These are phyloP conservation scores for Todus mexicanus DNA, from an alignment of 2,797 vertebrate species.

Conservation along the genomic window DNA sequence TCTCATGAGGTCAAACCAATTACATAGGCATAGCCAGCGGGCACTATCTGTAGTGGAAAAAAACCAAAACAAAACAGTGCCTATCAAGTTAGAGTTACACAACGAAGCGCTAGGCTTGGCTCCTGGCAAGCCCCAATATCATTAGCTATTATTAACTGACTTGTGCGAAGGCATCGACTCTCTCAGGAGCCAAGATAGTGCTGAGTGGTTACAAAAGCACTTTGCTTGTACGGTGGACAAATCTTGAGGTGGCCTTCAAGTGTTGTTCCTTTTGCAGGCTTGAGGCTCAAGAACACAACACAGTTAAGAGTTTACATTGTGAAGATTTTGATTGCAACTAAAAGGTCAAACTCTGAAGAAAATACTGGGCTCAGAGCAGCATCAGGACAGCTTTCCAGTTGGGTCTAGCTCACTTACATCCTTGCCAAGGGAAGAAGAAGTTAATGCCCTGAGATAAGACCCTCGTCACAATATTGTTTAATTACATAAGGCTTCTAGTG, in stretches of 20 bases:
- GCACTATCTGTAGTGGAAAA: slow-evolving; percentile 7
- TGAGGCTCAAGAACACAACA: neutral
- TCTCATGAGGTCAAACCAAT: slow-evolving; percentile 16
- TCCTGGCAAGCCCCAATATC: slow-evolving; percentile 1
- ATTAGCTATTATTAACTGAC: slow-evolving; percentile 25
- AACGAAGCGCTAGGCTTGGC: neutral
- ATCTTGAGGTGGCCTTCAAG: neutral
- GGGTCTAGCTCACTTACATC: slow-evolving; percentile 18
- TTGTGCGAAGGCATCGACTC: neutral
- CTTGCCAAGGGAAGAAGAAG: slow-evolving; percentile 51
- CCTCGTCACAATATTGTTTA: slow-evolving; percentile 60
- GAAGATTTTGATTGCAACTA: neutral
- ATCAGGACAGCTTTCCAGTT: neutral
- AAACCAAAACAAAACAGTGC: neutral
- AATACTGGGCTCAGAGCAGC: neutral
- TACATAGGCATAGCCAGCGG: slow-evolving; percentile 20
- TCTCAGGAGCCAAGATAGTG: slow-evolving; percentile 1
- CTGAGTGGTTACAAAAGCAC: slow-evolving; percentile 6
- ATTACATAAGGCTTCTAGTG: slow-evolving; percentile 50
- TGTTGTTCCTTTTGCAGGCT: neutral
- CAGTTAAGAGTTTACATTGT: neutral
- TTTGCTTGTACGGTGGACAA: neutral
- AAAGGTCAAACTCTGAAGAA: slow-evolving; percentile 8
- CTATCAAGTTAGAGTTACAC: slow-evolving; percentile 16
- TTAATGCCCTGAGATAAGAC: slow-evolving; percentile 61